A percentile compares a stretch with the other conserved stretches of the same genome.
Evolutionary conservation across 1,140 invertebrate genomes (phyloP).

Genomic region (Anoplolepis gracilipes): DNA sequence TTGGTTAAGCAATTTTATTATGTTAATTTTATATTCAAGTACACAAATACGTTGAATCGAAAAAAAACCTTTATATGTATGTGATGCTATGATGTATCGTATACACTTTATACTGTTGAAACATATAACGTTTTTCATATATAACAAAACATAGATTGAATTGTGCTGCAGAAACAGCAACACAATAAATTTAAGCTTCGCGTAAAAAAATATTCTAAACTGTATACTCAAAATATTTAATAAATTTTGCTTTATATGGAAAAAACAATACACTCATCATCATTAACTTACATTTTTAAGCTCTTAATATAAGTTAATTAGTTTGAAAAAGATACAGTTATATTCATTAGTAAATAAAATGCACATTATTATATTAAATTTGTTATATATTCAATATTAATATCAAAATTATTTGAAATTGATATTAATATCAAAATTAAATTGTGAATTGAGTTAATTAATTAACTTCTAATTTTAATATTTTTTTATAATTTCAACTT

Average conservation of each 20-base stretch:
- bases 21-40: slow-evolving; percentile 6
- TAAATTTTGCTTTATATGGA: background rate
- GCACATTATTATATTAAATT: background rate
- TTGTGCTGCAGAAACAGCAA: background rate
- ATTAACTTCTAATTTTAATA: too few relatives aligned
- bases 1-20: background rate
- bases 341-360: background rate
- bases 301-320: background rate
- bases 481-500: too few relatives aligned
- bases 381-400: too few relatives aligned
- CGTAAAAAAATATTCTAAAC: background rate
- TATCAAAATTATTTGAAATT: too few relatives aligned
- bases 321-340: background rate
- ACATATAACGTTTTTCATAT: background rate
- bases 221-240: background rate
- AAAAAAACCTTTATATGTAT: background rate
- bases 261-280: background rate
- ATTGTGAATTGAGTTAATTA: too few relatives aligned
- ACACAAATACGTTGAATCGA: background rate
- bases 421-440: too few relatives aligned
- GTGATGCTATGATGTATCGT: background rate
- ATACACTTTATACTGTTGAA: background rate
- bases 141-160: background rate
- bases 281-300: background rate
- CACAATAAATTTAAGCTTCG: background rate